Conservation (phyloP, 64 coral and sea anemone genomes). For the Catalaphyllia jardinei region DNA sequence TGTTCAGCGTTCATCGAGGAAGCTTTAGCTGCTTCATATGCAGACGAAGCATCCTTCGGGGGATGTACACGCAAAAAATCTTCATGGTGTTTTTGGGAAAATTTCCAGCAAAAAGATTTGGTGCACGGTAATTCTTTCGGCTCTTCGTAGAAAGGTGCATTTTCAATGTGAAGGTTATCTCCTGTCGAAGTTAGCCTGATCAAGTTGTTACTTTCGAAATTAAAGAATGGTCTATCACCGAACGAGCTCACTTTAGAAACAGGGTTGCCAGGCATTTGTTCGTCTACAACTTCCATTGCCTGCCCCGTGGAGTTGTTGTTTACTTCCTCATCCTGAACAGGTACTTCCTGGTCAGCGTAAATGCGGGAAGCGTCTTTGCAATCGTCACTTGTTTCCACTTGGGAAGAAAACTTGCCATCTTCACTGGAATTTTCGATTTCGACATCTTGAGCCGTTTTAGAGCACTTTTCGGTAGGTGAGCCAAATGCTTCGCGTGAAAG, state of each 20-base stretch:
- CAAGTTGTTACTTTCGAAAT: background rate
- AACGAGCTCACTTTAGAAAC: background rate
- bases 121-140: background rate
- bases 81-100: background rate
- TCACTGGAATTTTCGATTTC: background rate
- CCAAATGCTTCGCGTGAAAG: background rate
- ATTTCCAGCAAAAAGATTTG: background rate
- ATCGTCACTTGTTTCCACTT: background rate
- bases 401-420: background rate
- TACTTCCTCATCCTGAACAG: background rate
- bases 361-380: too few species aligned
- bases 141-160: background rate
- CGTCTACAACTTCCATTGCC: background rate
- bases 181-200: background rate
- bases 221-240: background rate
- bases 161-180: background rate
- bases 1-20: background rate
- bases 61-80: background rate
- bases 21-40: background rate
- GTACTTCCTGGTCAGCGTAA: slow-evolving; percentile 19
- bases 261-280: background rate
- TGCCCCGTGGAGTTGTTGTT: background rate
- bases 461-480: slow-evolving; percentile 10
- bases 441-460: background rate
- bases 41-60: background rate